These are phyloP conservation scores for Anhinga anhinga DNA, from an alignment of 2,113 vertebrate genomes.

Conservation along the genomic window DNA sequence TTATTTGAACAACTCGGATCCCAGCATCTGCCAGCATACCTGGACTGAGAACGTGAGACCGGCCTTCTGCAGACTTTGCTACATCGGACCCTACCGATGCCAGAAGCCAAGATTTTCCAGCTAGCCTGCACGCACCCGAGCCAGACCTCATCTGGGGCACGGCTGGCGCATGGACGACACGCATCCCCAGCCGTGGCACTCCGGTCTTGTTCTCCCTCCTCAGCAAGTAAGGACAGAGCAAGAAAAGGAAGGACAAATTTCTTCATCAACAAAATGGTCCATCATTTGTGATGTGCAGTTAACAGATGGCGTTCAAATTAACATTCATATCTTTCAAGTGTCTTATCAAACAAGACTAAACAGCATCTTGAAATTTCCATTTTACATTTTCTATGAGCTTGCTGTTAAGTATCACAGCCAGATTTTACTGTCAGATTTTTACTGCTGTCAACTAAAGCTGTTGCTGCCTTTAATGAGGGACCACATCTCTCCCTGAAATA, in stretches of 20 bases:
- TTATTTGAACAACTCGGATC: background rate
- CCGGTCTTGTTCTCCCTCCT: background rate
- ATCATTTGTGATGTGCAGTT: background rate
- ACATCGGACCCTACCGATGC: fast-evolving
- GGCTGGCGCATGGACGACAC: fast-evolving
- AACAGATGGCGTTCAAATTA: conserved; percentile 37
- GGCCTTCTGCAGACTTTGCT: background rate
- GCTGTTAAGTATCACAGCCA: conserved; percentile 4
- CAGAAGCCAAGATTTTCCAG: fast-evolving
- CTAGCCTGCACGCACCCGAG: too few species aligned
- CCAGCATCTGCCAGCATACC: background rate
- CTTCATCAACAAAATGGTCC: conserved; percentile 33
- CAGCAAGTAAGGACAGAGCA: background rate
- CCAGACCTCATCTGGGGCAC: background rate
- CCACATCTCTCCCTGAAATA: background rate
- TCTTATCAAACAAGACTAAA: conserved; percentile 61
- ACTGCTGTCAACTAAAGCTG: conserved; percentile 31
- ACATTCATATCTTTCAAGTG: conserved; percentile 44
- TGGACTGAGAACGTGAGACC: background rate
- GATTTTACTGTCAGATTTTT: background rate
- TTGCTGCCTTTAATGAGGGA: conserved; percentile 14
- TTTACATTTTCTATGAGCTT: conserved; percentile 29
- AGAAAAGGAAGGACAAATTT: background rate
- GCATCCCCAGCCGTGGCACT: background rate
- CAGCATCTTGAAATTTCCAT: conserved; percentile 58